phyloP scores from a whole-genome alignment of 2,888 invertebrate species.

The Cremastinae sp. region DNA sequence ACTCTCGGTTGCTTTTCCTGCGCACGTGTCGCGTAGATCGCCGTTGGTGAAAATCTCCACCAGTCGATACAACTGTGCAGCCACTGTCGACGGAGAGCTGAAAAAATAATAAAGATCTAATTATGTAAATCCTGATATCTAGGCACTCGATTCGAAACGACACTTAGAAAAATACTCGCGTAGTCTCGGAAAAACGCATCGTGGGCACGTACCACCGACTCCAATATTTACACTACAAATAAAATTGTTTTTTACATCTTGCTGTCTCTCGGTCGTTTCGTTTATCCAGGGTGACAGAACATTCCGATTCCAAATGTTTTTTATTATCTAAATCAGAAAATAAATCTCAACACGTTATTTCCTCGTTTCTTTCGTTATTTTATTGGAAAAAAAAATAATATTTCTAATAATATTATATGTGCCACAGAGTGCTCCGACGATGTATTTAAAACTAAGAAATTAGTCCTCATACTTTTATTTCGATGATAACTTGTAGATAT shows the following conservation, averaged over 20 bases:
- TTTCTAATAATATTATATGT: no score
- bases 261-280: neutral
- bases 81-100: conserved; percentile 52
- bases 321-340: no score
- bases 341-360: no score
- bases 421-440: no score
- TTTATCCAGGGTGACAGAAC: neutral
- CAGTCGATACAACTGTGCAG: conserved; percentile 31
- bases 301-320: no score
- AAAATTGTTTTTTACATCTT: conserved; percentile 18
- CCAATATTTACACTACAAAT: conserved; percentile 28
- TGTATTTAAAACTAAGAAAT: no score
- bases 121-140: conserved; percentile 77
- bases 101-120: conserved; percentile 74
- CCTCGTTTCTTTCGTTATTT: no score
- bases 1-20: conserved; percentile 66
- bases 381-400: no score
- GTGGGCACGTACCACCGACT: conserved; percentile 55
- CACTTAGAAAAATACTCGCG: conserved; percentile 76
- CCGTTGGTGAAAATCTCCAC: conserved; percentile 23
- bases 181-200: conserved; percentile 67
- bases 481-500: no score
- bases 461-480: no score
- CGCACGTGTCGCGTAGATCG: conserved; percentile 73
- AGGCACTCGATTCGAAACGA: conserved; percentile 64